Percentiles rank a stretch among this genome's conserved stretches.
These are phyloP conservation scores for Crotophaga sulcirostris DNA, from an alignment of 2,113 vertebrate species.

Conservation along the genomic window DNA sequence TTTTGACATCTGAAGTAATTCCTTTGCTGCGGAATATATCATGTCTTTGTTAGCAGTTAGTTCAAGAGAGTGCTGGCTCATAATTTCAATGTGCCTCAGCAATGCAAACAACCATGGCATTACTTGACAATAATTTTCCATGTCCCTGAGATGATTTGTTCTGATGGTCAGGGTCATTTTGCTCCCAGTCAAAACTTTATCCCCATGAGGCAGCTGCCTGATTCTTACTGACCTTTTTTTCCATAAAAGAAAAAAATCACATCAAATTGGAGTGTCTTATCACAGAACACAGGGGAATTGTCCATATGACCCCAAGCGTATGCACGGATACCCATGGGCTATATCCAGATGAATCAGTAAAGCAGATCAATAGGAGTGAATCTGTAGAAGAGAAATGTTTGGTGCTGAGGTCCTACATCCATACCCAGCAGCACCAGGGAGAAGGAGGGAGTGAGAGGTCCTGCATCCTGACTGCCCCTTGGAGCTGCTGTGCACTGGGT, in stretches of 20 bases:
- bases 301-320: not conserved
- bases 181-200: conserved; percentile 18
- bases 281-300: not conserved
- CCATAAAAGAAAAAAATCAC: not conserved
- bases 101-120: not conserved
- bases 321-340: not conserved
- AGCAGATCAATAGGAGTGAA: not conserved
- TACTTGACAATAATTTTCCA: conserved; percentile 1
- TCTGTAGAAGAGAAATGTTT: not conserved
- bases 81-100: not conserved
- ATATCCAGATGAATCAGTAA: not conserved
- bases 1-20: not conserved
- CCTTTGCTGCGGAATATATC: not conserved
- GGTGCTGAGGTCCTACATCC: not conserved
- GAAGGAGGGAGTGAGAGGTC: not conserved
- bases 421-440: accelerated
- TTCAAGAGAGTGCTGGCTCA: not conserved
- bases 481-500: not conserved
- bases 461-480: not conserved
- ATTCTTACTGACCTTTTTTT: not conserved
- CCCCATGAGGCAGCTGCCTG: not conserved
- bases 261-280: not conserved
- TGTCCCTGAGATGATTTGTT: not conserved
- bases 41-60: not conserved
- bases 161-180: conserved; percentile 18